A percentile compares a stretch with the other conserved stretches of the same genome.
Conservation (phyloP, 2,797 vertebrate species). For the Sarcoramphus papa region DNA sequence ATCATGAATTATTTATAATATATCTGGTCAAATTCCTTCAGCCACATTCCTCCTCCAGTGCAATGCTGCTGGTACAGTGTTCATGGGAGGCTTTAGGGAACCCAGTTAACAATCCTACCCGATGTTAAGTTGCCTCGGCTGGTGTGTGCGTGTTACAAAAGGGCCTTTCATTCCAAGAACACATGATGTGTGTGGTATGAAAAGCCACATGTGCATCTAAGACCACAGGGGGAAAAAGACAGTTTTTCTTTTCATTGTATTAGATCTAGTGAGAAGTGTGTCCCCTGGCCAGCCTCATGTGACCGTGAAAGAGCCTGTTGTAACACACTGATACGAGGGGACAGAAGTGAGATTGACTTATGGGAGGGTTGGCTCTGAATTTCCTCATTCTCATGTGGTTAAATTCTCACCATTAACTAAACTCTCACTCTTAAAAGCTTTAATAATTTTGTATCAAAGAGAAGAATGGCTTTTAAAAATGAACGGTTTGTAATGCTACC, state of each 20-base stretch:
- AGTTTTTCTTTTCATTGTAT: constrained; percentile 65
- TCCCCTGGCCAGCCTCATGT: constrained; percentile 57
- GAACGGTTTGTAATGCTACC: neutral
- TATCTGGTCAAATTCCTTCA: neutral
- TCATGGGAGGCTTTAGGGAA: constrained; percentile 21
- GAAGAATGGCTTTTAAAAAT: neutral
- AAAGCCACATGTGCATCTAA: constrained; percentile 69
- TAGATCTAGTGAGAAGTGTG: constrained; percentile 45
- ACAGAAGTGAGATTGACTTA: constrained; percentile 44
- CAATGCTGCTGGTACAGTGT: neutral
- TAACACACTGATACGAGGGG: neutral
- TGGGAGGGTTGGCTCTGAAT: neutral
- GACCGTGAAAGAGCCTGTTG: constrained; percentile 51
- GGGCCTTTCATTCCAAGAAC: constrained; percentile 62
- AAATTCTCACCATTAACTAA: neutral
- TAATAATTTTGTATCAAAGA: neutral
- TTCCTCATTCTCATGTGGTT: neutral
- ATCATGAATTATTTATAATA: neutral
- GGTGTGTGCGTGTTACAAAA: constrained; percentile 43
- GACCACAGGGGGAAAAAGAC: constrained; percentile 60
- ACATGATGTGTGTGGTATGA: constrained; percentile 67
- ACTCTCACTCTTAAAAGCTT: neutral
- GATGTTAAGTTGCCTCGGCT: constrained; percentile 58
- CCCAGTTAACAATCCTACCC: constrained; percentile 45
- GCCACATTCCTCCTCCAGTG: neutral